A percentile compares a stretch with the other conserved stretches of the same genome.
Conservation (phyloP, 2,797 vertebrate genomes). For the Gallinago nigripennis region DNA sequence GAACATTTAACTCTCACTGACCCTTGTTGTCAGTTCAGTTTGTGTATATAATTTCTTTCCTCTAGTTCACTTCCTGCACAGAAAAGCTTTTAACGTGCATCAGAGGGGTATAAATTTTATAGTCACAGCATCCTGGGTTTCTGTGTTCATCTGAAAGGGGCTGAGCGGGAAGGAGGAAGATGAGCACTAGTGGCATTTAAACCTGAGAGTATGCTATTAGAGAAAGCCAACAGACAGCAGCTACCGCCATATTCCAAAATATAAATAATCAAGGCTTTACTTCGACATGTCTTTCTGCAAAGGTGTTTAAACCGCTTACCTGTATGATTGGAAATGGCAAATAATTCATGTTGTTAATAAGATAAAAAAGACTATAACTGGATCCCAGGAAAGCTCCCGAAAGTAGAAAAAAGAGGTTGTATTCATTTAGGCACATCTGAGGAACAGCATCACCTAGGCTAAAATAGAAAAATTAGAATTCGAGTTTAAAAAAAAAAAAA, state of each 20-base stretch:
- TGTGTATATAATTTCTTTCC: neutral
- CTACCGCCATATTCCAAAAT: neutral
- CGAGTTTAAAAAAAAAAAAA: neutral
- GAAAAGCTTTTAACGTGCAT: neutral
- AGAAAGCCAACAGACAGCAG: neutral
- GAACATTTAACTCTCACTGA: neutral
- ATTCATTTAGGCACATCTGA: constrained; percentile 87
- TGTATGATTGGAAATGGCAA: constrained; percentile 91
- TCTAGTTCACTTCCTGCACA: neutral
- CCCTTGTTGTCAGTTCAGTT: neutral
- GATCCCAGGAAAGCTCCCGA: constrained; percentile 92
- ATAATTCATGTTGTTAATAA: constrained; percentile 93
- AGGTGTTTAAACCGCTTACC: constrained; percentile 74
- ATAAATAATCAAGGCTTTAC: neutral
- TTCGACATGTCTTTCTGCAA: neutral
- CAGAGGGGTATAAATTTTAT: neutral
- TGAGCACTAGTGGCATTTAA: neutral
- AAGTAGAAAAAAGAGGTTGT: constrained; percentile 88
- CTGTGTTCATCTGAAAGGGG: neutral
- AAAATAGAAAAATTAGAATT: neutral
- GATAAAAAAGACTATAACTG: constrained; percentile 89
- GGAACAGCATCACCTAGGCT: constrained; percentile 36
- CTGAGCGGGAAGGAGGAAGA: neutral
- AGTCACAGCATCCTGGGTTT: neutral
- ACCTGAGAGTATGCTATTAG: fast-evolving